phyloP scores from a whole-genome alignment of 2,113 vertebrate genomes.

The Patagioenas fasciata region DNA sequence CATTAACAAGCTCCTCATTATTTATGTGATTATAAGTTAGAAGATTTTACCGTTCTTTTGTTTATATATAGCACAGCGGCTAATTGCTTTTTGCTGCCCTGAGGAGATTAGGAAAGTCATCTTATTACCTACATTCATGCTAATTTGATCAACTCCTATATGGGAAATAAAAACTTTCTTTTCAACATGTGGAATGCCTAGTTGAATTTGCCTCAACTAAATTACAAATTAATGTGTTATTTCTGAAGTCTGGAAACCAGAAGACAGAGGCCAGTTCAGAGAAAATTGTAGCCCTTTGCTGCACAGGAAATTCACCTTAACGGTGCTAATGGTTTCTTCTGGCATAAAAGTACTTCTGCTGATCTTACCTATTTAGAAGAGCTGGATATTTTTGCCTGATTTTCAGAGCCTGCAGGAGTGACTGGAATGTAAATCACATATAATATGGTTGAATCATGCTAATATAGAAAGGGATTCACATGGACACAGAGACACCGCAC shows the following conservation, averaged over 20 bases:
- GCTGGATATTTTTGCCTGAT: neutral
- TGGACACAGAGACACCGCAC: rapidly evolving
- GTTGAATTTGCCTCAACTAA: neutral
- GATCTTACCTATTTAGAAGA: neutral
- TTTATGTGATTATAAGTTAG: neutral
- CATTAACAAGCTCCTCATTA: neutral
- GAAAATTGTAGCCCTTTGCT: neutral
- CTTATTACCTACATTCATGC: neutral
- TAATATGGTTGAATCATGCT: neutral
- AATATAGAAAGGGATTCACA: neutral
- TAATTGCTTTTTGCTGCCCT: conserved; percentile 26
- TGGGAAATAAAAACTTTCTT: neutral
- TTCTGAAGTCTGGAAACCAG: neutral
- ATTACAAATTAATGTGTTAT: neutral
- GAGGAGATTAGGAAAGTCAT: neutral
- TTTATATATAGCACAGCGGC: neutral
- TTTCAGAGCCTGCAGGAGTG: neutral
- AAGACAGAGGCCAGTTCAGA: neutral
- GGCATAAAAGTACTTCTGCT: neutral
- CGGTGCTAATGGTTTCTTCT: neutral
- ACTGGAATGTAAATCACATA: neutral
- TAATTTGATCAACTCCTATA: neutral
- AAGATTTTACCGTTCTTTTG: neutral
- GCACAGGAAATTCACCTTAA: neutral
- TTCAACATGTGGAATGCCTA: neutral